phyloP scores from a whole-genome alignment of 2,797 vertebrate genomes.

The Danio aesculapii region DNA sequence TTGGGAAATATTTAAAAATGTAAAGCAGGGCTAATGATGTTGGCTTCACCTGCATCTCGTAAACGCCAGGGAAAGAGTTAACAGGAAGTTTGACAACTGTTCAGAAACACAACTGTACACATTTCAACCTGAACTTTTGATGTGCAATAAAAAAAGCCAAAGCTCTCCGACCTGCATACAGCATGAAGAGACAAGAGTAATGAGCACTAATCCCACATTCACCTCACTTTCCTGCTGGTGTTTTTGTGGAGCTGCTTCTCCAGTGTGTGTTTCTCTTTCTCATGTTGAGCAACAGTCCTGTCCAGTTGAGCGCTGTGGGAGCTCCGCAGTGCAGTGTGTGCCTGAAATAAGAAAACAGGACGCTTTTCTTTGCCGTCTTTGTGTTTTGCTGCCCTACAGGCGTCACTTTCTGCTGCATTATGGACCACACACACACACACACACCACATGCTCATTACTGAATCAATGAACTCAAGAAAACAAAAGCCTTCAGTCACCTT shows the following conservation, averaged over 20 bases:
- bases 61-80: no score
- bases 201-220: slow-evolving; percentile 57
- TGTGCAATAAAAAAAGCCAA: no score
- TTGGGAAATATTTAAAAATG: no score
- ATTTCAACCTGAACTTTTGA: no score
- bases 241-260: slow-evolving; percentile 86
- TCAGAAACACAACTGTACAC: background rate
- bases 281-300: slow-evolving; percentile 85
- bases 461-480: slow-evolving; percentile 22
- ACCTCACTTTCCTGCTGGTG: slow-evolving; percentile 85
- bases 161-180: background rate
- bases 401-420: background rate
- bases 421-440: background rate
- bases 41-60: no score
- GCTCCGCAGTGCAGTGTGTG: slow-evolving; percentile 85
- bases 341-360: slow-evolving; percentile 71
- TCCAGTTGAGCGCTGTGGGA: slow-evolving; percentile 86
- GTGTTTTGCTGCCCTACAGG: background rate
- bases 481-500: slow-evolving; percentile 49
- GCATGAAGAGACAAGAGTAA: background rate
- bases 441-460: slow-evolving; percentile 11
- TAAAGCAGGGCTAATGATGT: no score
- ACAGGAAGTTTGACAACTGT: no score
- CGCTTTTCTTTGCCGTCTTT: slow-evolving; percentile 5
- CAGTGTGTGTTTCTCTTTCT: slow-evolving; percentile 84